phyloP scores from a whole-genome alignment of 1,140 invertebrate genomes.

The Drosophila sturtevanti region DNA sequence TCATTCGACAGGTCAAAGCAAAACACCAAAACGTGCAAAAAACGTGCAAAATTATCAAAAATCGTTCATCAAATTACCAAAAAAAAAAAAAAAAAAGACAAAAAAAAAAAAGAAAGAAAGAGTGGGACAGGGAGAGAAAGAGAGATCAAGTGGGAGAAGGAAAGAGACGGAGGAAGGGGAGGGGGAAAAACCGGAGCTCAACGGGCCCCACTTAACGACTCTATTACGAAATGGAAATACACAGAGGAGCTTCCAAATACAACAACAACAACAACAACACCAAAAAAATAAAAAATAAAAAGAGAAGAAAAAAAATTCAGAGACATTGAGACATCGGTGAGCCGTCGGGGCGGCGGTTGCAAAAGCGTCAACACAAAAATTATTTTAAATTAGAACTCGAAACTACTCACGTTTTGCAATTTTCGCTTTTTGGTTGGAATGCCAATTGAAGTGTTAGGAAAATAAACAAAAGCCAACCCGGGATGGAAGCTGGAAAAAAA shows the following conservation, averaged over 20 bases:
- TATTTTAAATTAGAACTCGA: conserved; percentile 82
- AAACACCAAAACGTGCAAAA: conserved; percentile 71
- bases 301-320: neutral
- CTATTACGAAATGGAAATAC: conserved; percentile 77
- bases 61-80: conserved; percentile 81
- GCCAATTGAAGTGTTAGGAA: conserved; percentile 81
- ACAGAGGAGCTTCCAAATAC: conserved; percentile 34
- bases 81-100: conserved; percentile 18
- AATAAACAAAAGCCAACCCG: conserved; percentile 71
- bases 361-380: conserved; percentile 81
- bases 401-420: conserved; percentile 81
- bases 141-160: neutral
- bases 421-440: conserved; percentile 79
- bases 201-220: conserved; percentile 72
- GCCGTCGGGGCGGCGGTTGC: conserved; percentile 64
- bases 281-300: no score
- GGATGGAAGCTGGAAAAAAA: conserved; percentile 59
- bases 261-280: neutral
- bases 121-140: neutral
- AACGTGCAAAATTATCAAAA: conserved; percentile 74
- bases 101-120: neutral
- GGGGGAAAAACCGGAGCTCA: conserved; percentile 21
- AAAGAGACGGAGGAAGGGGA: neutral
- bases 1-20: conserved; percentile 63
- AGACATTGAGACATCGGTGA: conserved; percentile 56